phyloP scores from a whole-genome alignment of 2,113 vertebrate genomes.

The Vicugna pacos region DNA sequence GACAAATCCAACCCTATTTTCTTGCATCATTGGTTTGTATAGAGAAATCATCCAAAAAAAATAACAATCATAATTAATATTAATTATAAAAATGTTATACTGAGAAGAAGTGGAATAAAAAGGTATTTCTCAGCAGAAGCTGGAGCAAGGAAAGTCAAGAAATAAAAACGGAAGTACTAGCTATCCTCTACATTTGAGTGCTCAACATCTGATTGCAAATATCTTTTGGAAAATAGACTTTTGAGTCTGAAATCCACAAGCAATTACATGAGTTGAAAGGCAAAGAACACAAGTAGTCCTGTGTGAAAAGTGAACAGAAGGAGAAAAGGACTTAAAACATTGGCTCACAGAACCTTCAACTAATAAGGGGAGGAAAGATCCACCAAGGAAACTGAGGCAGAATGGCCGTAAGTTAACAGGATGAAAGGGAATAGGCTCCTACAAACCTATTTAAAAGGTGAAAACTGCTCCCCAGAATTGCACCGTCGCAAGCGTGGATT shows the following conservation, averaged over 20 bases:
- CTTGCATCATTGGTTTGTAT: background rate
- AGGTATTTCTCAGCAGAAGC: background rate
- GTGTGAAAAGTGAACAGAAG: background rate
- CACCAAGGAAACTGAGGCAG: background rate
- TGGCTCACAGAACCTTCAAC: background rate
- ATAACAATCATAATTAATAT: background rate
- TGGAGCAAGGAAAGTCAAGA: background rate
- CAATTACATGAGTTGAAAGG: background rate
- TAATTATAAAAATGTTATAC: background rate
- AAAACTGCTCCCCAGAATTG: background rate
- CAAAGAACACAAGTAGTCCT: background rate
- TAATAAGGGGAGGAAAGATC: background rate
- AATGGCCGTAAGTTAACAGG: background rate
- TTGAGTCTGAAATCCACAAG: background rate
- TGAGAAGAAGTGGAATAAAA: background rate
- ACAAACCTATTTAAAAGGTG: background rate
- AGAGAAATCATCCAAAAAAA: background rate
- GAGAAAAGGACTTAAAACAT: background rate
- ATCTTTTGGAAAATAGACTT: background rate
- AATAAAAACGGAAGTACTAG: background rate
- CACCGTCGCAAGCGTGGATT: background rate
- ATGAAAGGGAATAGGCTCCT: background rate
- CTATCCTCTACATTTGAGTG: background rate
- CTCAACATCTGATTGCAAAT: background rate
- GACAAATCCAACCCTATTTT: background rate